Evolutionary conservation across 2,888 invertebrate species (phyloP), one percentile per base, ranked within the genome.

Genomic region (Archips xylosteana): DNA sequence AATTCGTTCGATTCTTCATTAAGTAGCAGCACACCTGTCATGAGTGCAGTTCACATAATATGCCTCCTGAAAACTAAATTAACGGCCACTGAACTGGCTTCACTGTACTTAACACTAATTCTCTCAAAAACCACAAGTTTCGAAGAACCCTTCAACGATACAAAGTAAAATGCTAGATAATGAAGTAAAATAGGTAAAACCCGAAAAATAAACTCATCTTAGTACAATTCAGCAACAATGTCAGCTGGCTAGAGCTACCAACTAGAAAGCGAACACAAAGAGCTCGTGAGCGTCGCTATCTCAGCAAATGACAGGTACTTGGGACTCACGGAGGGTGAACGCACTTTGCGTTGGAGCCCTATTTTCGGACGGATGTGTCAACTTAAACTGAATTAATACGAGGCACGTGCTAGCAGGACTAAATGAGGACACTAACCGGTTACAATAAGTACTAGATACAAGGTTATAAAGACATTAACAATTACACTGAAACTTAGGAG

Each of bases 311-410:
- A 34, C 65, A 65, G 34, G 54, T 47, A 51, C 59, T 59, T 42
- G 51, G 59, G 47, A 54, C 64, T 61, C 36, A 15, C 4, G 54
- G 34, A 61, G 69, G 74, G 69, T 74, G 69, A 74, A 74, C 32
- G 74, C 65, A 74, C 74, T 74, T 74, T 74, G 60, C 49, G 54
- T 65, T 71, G 65, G 65, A 65, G 74, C 51, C 74, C 74, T 74
- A 70, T 70, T 74, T 74, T 74, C 34, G 65, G 65, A 70, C 74
- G 70, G 64, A 65, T 60, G 65, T 74, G 74, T 61, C 74, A 74
- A 74, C 74, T 70, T 70, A 45, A 42, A 59, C 36, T 65, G 13
- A 69, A 74, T 68, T 59, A 62, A 54, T 54, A 32, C 36, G 51
- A 73, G 69, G 32, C 69, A 36, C 65, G 69, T 70, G 69, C 63